Percentiles rank a stretch among this genome's conserved stretches.
phyloP scores from a whole-genome alignment of 2,797 vertebrate genomes.

The Ctenochaetus hawaiiensis region DNA sequence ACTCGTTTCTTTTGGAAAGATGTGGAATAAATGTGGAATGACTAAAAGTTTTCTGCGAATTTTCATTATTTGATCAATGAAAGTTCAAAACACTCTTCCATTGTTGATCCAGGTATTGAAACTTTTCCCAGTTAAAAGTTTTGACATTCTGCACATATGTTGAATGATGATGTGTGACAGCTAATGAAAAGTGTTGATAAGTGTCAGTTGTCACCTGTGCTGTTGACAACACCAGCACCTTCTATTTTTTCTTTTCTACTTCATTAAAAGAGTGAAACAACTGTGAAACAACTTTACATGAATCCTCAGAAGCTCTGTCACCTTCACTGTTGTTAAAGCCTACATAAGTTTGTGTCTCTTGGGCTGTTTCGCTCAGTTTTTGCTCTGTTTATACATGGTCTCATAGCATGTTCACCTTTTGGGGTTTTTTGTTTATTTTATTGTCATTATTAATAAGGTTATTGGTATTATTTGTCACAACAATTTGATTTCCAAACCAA shows the following conservation, averaged over 20 bases:
- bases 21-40: conserved; percentile 16
- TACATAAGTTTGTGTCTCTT: background rate
- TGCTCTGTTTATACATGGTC: background rate
- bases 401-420: too few relatives aligned
- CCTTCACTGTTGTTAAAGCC: background rate
- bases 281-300: background rate
- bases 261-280: background rate
- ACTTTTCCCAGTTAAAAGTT: too few relatives aligned
- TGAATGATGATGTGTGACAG: background rate
- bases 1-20: background rate
- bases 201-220: background rate
- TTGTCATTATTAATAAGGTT: too few relatives aligned
- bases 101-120: background rate
- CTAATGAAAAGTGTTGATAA: conserved; percentile 13
- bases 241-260: background rate
- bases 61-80: conserved; percentile 30
- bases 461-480: too few relatives aligned
- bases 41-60: background rate
- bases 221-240: background rate
- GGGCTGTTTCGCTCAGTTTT: background rate
- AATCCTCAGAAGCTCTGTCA: background rate
- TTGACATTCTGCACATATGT: too few relatives aligned
- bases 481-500: too few relatives aligned
- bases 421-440: too few relatives aligned
- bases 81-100: conserved; percentile 40